phyloP scores from a whole-genome alignment of 2,888 invertebrate genomes.

The Rhagium mordax region DNA sequence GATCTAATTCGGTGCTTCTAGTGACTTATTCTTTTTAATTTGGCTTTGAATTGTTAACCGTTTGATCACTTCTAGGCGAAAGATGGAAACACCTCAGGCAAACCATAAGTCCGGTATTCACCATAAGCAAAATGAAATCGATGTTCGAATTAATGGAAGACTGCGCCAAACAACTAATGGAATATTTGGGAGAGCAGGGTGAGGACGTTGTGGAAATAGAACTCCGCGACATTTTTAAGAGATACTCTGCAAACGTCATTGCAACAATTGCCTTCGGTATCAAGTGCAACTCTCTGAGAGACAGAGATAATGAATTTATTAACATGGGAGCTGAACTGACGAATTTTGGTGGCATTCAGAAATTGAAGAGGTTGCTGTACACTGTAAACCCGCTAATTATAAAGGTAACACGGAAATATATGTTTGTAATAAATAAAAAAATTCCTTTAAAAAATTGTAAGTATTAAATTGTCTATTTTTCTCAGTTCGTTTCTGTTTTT shows the following conservation, averaged over 20 bases:
- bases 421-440: too few species aligned
- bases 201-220: constrained; percentile 40
- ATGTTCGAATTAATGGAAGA: constrained; percentile 61
- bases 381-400: neutral
- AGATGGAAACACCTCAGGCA: neutral
- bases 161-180: constrained; percentile 51
- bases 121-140: constrained; percentile 62
- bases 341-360: constrained; percentile 38
- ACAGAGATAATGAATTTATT: constrained; percentile 73
- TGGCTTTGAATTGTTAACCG: too few species aligned
- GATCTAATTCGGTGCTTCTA: too few species aligned
- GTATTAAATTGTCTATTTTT: too few species aligned
- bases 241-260: constrained; percentile 75
- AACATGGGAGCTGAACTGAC: constrained; percentile 54
- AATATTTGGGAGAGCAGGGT: constrained; percentile 52
- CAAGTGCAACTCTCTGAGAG: constrained; percentile 71
- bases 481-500: too few species aligned
- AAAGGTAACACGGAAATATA: constrained; percentile 8
- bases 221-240: constrained; percentile 66
- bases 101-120: constrained; percentile 56
- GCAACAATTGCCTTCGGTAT: constrained; percentile 74
- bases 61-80: neutral
- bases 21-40: too few species aligned
- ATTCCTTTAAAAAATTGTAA: too few species aligned
- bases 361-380: constrained; percentile 21